Evolutionary conservation across 2,888 invertebrate genomes (phyloP), one percentile per base, ranked within the genome.

Genomic region (Eilema caniola): DNA sequence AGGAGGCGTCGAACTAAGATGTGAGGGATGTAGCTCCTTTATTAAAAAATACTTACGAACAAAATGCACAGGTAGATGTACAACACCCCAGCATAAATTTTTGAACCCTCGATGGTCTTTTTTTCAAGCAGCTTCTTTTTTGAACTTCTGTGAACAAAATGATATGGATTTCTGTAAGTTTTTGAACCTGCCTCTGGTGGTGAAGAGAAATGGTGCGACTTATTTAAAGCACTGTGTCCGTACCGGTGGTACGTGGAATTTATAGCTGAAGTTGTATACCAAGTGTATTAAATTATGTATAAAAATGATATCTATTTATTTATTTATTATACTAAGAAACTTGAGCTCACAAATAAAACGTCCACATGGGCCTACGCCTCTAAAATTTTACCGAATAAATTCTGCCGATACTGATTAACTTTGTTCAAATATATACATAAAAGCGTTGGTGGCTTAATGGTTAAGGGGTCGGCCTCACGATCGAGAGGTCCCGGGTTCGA

Each of bases 121-220:
- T 31, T 3, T 28, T n/a, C 8, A 23, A 7, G 28, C 53, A n/a
- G 53, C 14, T 5, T 64, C 64, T 2, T 64, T 64, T 53, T 12
- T 64, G 64, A 53, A 64, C 28, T 64, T 28, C 28, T 64, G 64
- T 14, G 53, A 64, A 64, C 2, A 12, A 25, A 64, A 64, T 31
- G 7, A 28, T 12, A 0, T 12, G n/a, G 28, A 53, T 28, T 64
- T 64, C n/a, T 64, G 64, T n/a, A 20, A 41, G 2, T 53, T 64
- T 25, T 31, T 64, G 7, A 28, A 28, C 41, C 53, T 25, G 8
- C 5, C 2, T 10, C n/a, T n/a, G n/a, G 7, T n/a, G 12, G 10
- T 1, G 3, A 47, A 20, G 4, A 11, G 5, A 1, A 25, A 25
- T 25, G 3, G 1, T 59, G 23, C 23, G 1, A 16, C 12, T 59